These are phyloP conservation scores for Dicyrtoma fusca DNA, from an alignment of 2,888 invertebrate species.

Conservation along the genomic window DNA sequence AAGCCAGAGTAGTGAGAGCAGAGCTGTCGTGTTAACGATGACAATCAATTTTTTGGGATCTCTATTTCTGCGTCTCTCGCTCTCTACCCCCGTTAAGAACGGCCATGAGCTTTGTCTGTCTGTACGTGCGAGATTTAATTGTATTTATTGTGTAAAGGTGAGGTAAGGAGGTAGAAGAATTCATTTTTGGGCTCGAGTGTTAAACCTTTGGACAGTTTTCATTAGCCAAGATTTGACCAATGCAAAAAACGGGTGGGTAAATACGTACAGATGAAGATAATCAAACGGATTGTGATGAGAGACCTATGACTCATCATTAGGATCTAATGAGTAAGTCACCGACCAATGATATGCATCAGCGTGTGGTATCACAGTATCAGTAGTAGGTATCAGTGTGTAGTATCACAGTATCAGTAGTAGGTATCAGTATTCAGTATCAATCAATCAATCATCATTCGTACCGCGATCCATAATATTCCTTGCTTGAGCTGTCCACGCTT, in stretches of 20 bases:
- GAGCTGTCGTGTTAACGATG: too few species aligned
- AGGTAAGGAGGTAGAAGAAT: neutral
- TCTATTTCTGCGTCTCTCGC: neutral
- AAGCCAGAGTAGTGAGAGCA: neutral
- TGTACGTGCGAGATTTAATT: neutral
- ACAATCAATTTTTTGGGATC: neutral
- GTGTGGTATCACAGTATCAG: too few species aligned
- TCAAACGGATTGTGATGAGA: neutral
- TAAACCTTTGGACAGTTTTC: conserved; percentile 4
- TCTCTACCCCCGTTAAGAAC: neutral
- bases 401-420: neutral
- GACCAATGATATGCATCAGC: too few species aligned
- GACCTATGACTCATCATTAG: conserved; percentile 6
- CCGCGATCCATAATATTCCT: conserved; percentile 57
- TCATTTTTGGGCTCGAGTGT: neutral
- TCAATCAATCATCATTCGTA: conserved; percentile 40
- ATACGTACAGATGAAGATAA: conserved; percentile 5
- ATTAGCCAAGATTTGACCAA: conserved; percentile 16
- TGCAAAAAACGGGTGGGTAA: neutral
- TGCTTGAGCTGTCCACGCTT: conserved; percentile 44
- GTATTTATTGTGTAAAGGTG: conserved; percentile 2
- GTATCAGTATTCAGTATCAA: neutral
- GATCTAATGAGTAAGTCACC: neutral
- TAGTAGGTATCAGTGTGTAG: too few species aligned
- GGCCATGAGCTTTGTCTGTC: neutral